Percentiles rank a stretch among this genome's conserved stretches.
phyloP scores from a whole-genome alignment of 1,140 invertebrate species.

The Lethrus apterus region DNA sequence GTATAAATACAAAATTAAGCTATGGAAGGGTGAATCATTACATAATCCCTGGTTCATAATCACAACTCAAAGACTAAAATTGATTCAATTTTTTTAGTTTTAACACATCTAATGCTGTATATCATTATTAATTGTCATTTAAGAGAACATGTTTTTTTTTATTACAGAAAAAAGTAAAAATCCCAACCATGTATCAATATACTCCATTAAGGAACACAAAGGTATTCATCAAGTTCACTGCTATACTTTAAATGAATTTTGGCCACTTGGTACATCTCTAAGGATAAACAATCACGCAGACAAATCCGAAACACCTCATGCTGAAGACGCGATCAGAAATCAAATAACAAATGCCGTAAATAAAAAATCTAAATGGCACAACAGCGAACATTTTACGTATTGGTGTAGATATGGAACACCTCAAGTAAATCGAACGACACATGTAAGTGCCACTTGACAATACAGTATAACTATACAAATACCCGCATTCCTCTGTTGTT shows the following conservation, averaged over 20 bases:
- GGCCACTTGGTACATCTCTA: slow-evolving; percentile 55
- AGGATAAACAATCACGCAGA: slow-evolving; percentile 63
- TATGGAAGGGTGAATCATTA: no score
- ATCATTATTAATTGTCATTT: no score
- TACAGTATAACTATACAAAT: no score
- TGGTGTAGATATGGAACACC: slow-evolving; percentile 59
- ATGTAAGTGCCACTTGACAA: slow-evolving; percentile 48
- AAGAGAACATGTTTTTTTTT: no score
- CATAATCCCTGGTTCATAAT: no score
- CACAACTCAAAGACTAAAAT: no score
- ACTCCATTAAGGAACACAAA: slow-evolving; percentile 54
- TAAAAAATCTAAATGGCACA: slow-evolving; percentile 56
- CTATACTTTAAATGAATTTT: slow-evolving; percentile 54
- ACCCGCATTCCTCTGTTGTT: no score
- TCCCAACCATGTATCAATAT: slow-evolving; percentile 57
- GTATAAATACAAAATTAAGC: no score
- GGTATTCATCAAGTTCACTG: slow-evolving; percentile 52
- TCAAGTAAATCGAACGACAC: slow-evolving; percentile 54
- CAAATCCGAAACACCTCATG: slow-evolving; percentile 54
- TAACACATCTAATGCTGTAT: no score
- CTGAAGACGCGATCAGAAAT: slow-evolving; percentile 55
- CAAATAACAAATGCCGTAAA: slow-evolving; percentile 44
- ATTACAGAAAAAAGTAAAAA: slow-evolving; percentile 60
- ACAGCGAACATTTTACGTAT: slow-evolving; percentile 59
- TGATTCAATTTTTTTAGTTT: no score